These are phyloP conservation scores for Dinomys branickii DNA, from an alignment of 2,113 vertebrate species.

Conservation along the genomic window DNA sequence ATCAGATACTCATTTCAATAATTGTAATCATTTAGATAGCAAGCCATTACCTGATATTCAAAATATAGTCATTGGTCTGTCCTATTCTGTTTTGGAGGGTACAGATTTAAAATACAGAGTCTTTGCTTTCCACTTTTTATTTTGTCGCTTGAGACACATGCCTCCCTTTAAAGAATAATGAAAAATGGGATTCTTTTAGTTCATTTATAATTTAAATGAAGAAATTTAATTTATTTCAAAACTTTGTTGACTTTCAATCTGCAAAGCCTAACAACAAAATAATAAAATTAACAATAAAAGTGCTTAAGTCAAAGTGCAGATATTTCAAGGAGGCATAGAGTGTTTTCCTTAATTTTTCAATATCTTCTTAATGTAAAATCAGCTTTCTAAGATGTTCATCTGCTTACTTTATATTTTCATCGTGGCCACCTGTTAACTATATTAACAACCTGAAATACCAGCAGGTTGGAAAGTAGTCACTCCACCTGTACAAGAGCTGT, in stretches of 20 bases:
- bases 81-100: neutral
- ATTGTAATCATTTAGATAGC: neutral
- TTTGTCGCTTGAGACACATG: no score
- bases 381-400: neutral
- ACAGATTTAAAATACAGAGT: neutral
- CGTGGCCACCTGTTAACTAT: constrained; percentile 14
- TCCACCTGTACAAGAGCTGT: neutral
- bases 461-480: neutral
- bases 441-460: neutral
- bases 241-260: neutral
- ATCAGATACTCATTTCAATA: neutral
- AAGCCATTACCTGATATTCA: neutral
- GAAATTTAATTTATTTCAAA: neutral
- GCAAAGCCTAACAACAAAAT: neutral
- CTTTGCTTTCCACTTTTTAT: neutral
- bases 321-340: neutral
- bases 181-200: no score
- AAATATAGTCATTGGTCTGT: neutral
- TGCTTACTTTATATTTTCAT: constrained; percentile 43
- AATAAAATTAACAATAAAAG: neutral
- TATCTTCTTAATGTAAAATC: constrained; percentile 4
- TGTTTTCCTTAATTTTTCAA: neutral
- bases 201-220: neutral
- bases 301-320: neutral
- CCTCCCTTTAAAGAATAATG: neutral